A percentile compares a stretch with the other conserved stretches of the same genome.
Conservation (phyloP, 2,113 vertebrate genomes). For the Myrmecophaga tridactyla region DNA sequence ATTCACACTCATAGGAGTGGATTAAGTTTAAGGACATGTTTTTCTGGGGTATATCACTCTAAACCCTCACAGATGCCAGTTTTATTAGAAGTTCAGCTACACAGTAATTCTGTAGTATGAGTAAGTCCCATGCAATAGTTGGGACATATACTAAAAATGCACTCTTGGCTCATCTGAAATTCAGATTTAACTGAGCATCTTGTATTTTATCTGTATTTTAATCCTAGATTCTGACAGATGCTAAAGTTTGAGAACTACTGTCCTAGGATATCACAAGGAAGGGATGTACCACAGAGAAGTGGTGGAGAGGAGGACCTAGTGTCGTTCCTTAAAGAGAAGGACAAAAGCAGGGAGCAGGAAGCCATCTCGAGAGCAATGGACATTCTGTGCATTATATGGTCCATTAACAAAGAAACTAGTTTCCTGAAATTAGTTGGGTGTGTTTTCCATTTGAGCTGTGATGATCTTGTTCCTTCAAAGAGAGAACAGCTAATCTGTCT, state of each 20-base stretch:
- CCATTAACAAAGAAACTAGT: not conserved
- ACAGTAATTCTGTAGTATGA: not conserved
- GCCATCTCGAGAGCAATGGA: not conserved
- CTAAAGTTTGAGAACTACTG: not conserved
- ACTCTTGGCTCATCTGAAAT: not conserved
- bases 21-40: no score
- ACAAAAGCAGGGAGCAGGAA: not conserved
- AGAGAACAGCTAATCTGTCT: not conserved
- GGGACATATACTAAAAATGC: not conserved
- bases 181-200: not conserved
- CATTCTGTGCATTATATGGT: not conserved
- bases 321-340: not conserved
- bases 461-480: not conserved
- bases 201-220: not conserved
- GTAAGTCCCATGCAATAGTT: not conserved
- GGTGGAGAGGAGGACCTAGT: not conserved
- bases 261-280: not conserved
- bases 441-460: not conserved
- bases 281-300: not conserved
- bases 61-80: not conserved
- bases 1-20: no score
- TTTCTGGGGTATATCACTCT: no score
- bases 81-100: conserved; percentile 3
- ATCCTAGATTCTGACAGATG: not conserved
- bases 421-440: not conserved